These are phyloP conservation scores for Drosophila nigricruria DNA, from an alignment of 2,888 invertebrate genomes.

Conservation along the genomic window DNA sequence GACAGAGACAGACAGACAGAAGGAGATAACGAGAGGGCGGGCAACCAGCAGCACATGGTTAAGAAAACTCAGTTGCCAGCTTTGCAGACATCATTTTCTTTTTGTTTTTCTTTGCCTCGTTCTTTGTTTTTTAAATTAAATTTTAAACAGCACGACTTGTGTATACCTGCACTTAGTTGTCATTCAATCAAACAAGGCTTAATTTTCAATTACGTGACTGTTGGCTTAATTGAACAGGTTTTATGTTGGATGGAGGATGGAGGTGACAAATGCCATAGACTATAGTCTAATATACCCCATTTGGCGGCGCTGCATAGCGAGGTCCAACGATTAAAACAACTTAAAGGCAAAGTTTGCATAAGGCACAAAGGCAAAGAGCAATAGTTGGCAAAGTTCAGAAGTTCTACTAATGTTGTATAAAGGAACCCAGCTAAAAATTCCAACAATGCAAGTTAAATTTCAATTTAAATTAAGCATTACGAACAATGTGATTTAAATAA, in stretches of 20 bases:
- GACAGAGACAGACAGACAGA: neutral
- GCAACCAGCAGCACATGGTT: slow-evolving; percentile 6
- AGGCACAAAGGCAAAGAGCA: slow-evolving; percentile 20
- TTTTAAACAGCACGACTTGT: neutral
- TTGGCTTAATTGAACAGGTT: neutral
- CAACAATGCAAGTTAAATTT: neutral
- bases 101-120: neutral
- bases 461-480: neutral
- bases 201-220: neutral
- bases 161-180: slow-evolving; percentile 1
- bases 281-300: slow-evolving; percentile 3
- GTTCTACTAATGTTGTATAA: slow-evolving; percentile 8
- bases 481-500: neutral
- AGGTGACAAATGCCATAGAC: neutral
- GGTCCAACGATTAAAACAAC: slow-evolving; percentile 14
- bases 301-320: neutral
- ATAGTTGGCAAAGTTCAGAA: slow-evolving; percentile 14
- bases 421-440: neutral
- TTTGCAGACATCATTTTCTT: slow-evolving; percentile 19
- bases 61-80: slow-evolving; percentile 28
- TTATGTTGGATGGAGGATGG: neutral
- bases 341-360: slow-evolving; percentile 22
- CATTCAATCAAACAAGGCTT: neutral
- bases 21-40: neutral
- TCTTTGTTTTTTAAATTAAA: neutral